Evolutionary conservation across 2,888 invertebrate species (phyloP).

Genomic region (Clistopyga incitator): DNA sequence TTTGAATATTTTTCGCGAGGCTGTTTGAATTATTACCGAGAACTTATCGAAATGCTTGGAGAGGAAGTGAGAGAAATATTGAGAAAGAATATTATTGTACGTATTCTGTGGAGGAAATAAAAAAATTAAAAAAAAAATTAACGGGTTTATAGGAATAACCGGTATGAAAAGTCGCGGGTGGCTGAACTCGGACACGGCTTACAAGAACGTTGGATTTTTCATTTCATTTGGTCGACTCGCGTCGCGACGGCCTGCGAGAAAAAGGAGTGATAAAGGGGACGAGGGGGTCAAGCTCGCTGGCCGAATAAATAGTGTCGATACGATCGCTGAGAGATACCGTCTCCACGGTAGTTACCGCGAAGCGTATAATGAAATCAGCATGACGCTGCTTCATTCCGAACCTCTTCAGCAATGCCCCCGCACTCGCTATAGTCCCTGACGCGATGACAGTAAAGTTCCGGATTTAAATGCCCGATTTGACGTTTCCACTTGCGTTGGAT

Average conservation of each 20-base stretch:
- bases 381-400: conserved; percentile 34
- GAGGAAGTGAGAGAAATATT: neutral
- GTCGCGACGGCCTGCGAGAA: conserved; percentile 22
- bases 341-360: conserved; percentile 14
- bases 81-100: conserved; percentile 1
- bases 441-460: conserved; percentile 13
- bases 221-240: conserved; percentile 38
- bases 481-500: conserved; percentile 20
- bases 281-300: conserved; percentile 8
- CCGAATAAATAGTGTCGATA: conserved; percentile 54
- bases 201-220: conserved; percentile 10
- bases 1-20: neutral
- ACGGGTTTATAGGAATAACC: conserved; percentile 16
- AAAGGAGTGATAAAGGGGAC: conserved; percentile 10
- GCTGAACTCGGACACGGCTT: conserved; percentile 37
- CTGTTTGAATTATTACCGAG: neutral
- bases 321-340: conserved; percentile 31
- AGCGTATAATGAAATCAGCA: conserved; percentile 53
- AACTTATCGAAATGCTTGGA: neutral
- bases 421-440: neutral
- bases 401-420: neutral
- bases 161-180: conserved; percentile 54
- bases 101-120: neutral
- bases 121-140: conserved; percentile 12
- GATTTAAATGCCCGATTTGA: conserved; percentile 6